A percentile compares a stretch with the other conserved stretches of the same genome.
Conservation (phyloP, 2,797 vertebrate species). For the Myotis myotis region DNA sequence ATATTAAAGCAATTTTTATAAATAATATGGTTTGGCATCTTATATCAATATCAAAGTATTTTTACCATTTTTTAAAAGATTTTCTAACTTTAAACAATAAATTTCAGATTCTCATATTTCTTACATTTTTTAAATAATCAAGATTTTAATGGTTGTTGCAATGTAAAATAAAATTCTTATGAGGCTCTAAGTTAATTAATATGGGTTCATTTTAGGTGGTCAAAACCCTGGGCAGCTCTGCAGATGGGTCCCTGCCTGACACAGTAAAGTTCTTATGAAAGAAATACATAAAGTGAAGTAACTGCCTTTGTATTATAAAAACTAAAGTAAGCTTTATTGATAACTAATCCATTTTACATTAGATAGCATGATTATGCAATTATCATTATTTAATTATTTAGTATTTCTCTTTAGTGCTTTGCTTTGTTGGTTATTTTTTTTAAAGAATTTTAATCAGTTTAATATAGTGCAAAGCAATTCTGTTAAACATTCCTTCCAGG, state of each 20-base stretch:
- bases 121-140: neutral
- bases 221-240: neutral
- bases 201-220: neutral
- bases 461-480: neutral
- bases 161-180: neutral
- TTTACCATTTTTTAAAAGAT: neutral
- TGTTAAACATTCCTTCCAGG: slow-evolving; percentile 40
- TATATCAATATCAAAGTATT: neutral
- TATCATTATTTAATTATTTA: slow-evolving; percentile 43
- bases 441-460: slow-evolving; percentile 5
- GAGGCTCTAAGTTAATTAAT: neutral
- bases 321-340: neutral
- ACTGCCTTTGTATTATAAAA: neutral
- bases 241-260: neutral
- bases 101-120: neutral
- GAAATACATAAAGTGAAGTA: neutral
- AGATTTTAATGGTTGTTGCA: neutral
- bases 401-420: neutral
- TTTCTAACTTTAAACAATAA: neutral
- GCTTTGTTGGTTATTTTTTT: neutral
- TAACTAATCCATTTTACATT: neutral
- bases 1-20: neutral
- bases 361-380: neutral
- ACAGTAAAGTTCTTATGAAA: neutral
- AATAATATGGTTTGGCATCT: neutral